Percentiles rank a stretch among this genome's conserved stretches.
Conservation (phyloP, 2,113 vertebrate genomes). For the Tragelaphus buxtoni region DNA sequence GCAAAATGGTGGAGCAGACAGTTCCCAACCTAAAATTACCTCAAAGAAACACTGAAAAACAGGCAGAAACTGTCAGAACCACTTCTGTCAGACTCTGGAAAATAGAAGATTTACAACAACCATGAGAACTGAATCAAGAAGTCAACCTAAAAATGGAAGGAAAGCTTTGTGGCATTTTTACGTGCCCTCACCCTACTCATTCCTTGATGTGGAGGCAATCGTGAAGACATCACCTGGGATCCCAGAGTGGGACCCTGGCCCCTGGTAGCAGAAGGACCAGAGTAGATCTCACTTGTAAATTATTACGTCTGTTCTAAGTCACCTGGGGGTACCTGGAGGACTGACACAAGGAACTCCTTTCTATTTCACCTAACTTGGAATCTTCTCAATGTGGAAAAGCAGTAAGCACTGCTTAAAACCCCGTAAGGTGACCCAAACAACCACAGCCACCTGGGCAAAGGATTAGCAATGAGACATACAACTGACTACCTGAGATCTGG, state of each 20-base stretch:
- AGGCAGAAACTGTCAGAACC: background rate
- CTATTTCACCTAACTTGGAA: background rate
- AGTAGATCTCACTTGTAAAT: background rate
- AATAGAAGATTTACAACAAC: background rate
- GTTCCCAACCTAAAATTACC: background rate
- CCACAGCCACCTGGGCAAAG: background rate
- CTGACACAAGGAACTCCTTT: background rate
- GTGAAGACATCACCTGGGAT: background rate
- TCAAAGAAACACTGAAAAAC: background rate
- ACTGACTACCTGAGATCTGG: background rate
- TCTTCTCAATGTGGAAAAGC: background rate
- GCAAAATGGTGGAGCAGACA: background rate
- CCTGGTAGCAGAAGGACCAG: background rate
- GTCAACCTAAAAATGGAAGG: background rate
- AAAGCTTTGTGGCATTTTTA: background rate
- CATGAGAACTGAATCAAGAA: background rate
- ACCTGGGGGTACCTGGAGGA: background rate
- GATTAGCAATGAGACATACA: background rate
- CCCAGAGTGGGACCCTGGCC: background rate
- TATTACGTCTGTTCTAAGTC: background rate
- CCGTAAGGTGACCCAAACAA: background rate
- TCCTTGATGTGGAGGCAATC: background rate
- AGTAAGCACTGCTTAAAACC: background rate
- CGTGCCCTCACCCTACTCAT: background rate
- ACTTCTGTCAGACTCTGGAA: background rate